Conservation (phyloP, 2,888 invertebrate genomes). For the Lochmaea capreae region DNA sequence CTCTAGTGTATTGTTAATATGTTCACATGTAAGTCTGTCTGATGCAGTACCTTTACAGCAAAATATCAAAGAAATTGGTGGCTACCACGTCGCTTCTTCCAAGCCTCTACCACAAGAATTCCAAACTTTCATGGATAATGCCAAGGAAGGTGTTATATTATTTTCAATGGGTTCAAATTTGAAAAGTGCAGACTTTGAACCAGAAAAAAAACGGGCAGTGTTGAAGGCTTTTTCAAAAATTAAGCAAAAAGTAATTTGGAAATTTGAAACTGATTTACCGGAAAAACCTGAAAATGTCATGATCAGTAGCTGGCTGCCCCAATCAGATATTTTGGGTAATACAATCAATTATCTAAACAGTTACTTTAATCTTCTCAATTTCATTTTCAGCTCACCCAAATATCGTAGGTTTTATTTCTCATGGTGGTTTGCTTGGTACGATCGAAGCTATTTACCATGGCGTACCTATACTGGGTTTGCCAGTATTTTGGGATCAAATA, state of each 20-base stretch:
- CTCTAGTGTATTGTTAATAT: slow-evolving; percentile 55
- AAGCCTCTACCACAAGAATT: slow-evolving; percentile 63
- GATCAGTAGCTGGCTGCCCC: slow-evolving; percentile 58
- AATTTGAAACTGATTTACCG: slow-evolving; percentile 68
- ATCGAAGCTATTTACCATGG: slow-evolving; percentile 66
- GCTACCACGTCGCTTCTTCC: slow-evolving; percentile 64
- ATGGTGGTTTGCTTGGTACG: slow-evolving; percentile 66
- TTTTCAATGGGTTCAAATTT: slow-evolving; percentile 74
- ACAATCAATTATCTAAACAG: background rate
- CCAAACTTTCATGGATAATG: slow-evolving; percentile 67
- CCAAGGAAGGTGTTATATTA: slow-evolving; percentile 69
- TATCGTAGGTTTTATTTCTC: slow-evolving; percentile 64
- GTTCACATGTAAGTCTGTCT: slow-evolving; percentile 68
- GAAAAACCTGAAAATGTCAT: slow-evolving; percentile 62
- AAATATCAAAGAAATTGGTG: slow-evolving; percentile 71
- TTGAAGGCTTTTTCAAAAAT: slow-evolving; percentile 70
- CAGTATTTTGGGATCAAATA: slow-evolving; percentile 67
- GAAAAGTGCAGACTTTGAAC: slow-evolving; percentile 68
- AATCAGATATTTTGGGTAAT: slow-evolving; percentile 56
- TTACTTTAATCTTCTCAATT: background rate
- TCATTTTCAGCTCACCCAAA: slow-evolving; percentile 62
- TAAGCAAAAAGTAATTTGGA: slow-evolving; percentile 76
- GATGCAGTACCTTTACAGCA: slow-evolving; percentile 68
- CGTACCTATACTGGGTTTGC: slow-evolving; percentile 67
- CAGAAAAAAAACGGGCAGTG: slow-evolving; percentile 68